Percentiles rank a stretch among this genome's conserved stretches.
These are phyloP conservation scores for Drosophila fulvimacula DNA, from an alignment of 2,888 invertebrate genomes.

Conservation along the genomic window DNA sequence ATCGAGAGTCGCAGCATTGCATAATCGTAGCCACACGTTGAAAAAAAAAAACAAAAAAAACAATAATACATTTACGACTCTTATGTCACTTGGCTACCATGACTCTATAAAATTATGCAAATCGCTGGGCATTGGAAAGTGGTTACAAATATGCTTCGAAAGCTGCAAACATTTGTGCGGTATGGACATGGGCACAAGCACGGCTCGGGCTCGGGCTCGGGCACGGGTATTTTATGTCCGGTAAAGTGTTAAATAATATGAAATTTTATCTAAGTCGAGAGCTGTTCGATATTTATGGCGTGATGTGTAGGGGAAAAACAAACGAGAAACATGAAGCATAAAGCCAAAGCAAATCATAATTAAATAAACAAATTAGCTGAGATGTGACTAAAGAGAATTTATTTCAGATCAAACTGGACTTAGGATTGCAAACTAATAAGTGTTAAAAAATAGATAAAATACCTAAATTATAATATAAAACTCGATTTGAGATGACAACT, in stretches of 20 bases:
- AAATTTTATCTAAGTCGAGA: conserved; percentile 19
- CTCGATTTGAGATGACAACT: too few relatives aligned
- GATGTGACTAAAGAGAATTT: too few relatives aligned
- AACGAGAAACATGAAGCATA: background rate
- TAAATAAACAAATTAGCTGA: background rate
- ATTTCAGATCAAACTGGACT: background rate
- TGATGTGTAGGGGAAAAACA: conserved; percentile 20
- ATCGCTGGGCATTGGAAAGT: conserved; percentile 59
- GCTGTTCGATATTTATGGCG: conserved; percentile 19
- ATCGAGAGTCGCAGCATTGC: conserved; percentile 32
- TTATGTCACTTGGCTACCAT: conserved; percentile 57
- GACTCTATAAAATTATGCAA: conserved; percentile 42
- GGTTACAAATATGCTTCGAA: conserved; percentile 22
- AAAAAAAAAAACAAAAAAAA: conserved; percentile 6
- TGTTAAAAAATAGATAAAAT: background rate
- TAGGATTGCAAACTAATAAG: background rate
- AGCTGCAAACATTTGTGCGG: conserved; percentile 18
- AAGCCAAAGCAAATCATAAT: background rate
- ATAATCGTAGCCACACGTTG: conserved; percentile 32
- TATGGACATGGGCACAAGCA: background rate
- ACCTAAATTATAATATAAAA: background rate
- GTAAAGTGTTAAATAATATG: conserved; percentile 37
- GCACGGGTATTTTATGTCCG: conserved; percentile 4
- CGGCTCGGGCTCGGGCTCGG: background rate
- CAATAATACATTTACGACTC: conserved; percentile 28